These are phyloP conservation scores for Osedax fenrisi DNA, from an alignment of 2,888 invertebrate species.

Conservation along the genomic window DNA sequence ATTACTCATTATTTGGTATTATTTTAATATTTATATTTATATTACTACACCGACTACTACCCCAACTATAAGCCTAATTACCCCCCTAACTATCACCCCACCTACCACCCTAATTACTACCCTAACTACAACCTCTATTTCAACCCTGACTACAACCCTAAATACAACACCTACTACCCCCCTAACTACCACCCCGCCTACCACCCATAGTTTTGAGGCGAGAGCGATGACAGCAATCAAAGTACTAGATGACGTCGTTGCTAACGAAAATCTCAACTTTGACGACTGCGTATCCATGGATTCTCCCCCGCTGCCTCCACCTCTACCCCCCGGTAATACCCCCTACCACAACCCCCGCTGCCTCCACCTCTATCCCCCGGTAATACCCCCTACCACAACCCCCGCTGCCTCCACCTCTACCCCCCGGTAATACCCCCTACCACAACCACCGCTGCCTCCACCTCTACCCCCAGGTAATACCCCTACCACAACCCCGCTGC, in stretches of 20 bases:
- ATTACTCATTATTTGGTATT: no score
- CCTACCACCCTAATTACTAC: no score
- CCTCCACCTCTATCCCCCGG: conserved; percentile 30
- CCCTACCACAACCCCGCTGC: conserved; percentile 26
- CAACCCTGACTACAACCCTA: no score
- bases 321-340: conserved; percentile 30
- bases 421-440: conserved; percentile 28
- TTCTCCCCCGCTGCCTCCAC: conserved; percentile 23
- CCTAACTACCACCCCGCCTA: no score
- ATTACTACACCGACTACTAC: no score
- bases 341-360: conserved; percentile 27
- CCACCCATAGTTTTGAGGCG: conserved; percentile 29
- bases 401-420: conserved; percentile 29
- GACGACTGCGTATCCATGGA: neutral
- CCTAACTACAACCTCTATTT: no score
- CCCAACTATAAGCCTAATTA: no score
- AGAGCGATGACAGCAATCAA: conserved; percentile 43
- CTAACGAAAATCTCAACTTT: conserved; percentile 34
- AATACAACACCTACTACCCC: no score
- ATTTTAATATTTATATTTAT: no score
- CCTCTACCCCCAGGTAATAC: conserved; percentile 30
- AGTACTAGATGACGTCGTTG: conserved; percentile 46
- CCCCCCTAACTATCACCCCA: no score
- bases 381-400: conserved; percentile 26
- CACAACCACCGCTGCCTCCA: conserved; percentile 27